Base-by-base conservation (phyloP, 2,797 vertebrate species). In the Aratinga solstitialis region DNA sequence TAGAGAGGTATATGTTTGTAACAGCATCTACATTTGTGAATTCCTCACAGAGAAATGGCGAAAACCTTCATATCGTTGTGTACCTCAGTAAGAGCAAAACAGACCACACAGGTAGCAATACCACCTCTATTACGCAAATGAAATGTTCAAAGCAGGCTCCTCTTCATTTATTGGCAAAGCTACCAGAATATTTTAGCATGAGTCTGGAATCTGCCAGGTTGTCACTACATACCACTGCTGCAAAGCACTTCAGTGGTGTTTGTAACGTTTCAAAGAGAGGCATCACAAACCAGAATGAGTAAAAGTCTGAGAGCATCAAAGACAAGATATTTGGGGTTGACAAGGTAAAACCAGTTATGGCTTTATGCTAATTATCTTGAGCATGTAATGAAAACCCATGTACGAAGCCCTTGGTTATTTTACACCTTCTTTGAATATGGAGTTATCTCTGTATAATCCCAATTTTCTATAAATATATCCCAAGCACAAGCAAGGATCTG, bases 101-200 rank as follows among this genome's bases (percentile, higher is more conserved):
- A 87, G 97, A 95, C 91, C 96, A 97, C 96, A 98, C 84, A 96
- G 92, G 81, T 23, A 87, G 87, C 83, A 92, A 71, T 73, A 75
- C 36, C 74, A 93, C 69, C 72, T 94, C 66, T 80, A 7, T 36
- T 88, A 68, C 10, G 13, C 80, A 61, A 48, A 85, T 68, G 34
- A 81, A 97, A 95, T 10, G 50, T 78, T 91, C 73, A 85, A 85
- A 94, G 58, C 40, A 84, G 91, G 87, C 77, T 95, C 89, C 75
- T 73, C 58, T 90, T 76, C 91, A 56, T 82, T 82, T 95, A 40
- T 48, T 96, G 96, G 96, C 94, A 97, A 96, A 96, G 36, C 62
- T 91, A 75, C 47, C 34, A 92, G 79, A 86, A 83, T 67, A 93
- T 87, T 97, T 77, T 58, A 97, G 92, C 94, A 79, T 63, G 40